Evolutionary conservation across 2,797 vertebrate species (phyloP).

Genomic region (Thamnophis elegans): DNA sequence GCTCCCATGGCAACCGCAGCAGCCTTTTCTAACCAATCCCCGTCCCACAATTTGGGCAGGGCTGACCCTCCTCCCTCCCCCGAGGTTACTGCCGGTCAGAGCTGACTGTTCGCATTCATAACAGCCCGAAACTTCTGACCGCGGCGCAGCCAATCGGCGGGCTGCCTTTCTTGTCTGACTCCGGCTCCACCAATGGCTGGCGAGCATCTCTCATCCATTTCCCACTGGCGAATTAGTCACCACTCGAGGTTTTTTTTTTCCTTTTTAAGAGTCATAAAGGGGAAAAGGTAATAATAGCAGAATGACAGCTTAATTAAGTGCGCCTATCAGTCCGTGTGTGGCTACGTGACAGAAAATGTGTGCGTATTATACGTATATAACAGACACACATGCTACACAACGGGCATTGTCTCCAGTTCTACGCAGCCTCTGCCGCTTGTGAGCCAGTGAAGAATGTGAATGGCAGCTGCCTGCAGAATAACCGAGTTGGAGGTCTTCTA

Average conservation of each 20-base stretch:
- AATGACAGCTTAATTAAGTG: not conserved
- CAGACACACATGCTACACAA: too few relatives aligned
- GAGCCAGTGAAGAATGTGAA: not conserved
- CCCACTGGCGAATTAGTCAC: constrained; percentile 9
- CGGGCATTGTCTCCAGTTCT: not conserved
- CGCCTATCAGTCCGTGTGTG: not conserved
- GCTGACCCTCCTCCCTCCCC: not conserved
- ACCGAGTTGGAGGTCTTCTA: not conserved
- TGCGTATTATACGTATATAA: too few relatives aligned
- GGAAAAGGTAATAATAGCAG: not conserved
- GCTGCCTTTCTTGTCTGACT: constrained; percentile 15
- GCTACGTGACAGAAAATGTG: not conserved
- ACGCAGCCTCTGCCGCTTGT: not conserved
- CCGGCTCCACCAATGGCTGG: not conserved
- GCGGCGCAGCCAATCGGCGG: not conserved
- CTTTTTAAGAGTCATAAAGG: not conserved
- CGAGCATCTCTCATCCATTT: not conserved
- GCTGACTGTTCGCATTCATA: not conserved
- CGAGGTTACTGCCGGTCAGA: constrained; percentile 25
- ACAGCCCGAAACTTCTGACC: constrained; percentile 19
- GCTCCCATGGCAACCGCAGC: not conserved
- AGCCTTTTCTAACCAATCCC: too few relatives aligned
- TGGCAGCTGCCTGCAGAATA: not conserved
- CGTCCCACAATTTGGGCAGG: not conserved
- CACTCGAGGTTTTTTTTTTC: not conserved